Conservation (phyloP, 2,888 invertebrate genomes). For the Pyrrhia umbra region DNA sequence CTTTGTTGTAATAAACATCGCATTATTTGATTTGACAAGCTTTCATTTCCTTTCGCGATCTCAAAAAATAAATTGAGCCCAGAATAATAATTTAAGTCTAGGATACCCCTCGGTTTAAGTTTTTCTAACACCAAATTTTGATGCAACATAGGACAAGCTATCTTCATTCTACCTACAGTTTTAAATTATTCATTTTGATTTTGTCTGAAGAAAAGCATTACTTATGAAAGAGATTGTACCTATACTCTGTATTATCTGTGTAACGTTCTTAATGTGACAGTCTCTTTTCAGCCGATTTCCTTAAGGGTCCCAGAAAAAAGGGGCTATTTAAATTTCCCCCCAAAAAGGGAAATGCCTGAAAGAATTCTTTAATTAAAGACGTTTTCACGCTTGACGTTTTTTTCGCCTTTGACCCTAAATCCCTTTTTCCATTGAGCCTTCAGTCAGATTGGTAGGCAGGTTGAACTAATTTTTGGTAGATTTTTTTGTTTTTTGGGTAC, state of each 20-base stretch:
- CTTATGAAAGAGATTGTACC: constrained; percentile 15
- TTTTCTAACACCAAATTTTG: too few species aligned
- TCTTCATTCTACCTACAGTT: constrained; percentile 11
- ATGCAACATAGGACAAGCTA: too few species aligned
- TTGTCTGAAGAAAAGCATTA: constrained; percentile 19
- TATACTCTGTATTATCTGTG: constrained; percentile 21
- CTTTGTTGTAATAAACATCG: too few species aligned
- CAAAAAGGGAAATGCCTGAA: constrained; percentile 33
- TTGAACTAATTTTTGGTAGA: constrained; percentile 19
- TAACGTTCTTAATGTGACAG: constrained; percentile 17
- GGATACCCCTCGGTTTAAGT: too few species aligned
- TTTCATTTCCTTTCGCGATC: too few species aligned
- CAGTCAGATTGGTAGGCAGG: constrained; percentile 5
- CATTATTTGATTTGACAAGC: too few species aligned
- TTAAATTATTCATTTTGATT: constrained; percentile 7
- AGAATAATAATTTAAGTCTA: too few species aligned
- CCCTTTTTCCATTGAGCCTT: constrained; percentile 27
- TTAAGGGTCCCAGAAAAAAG: constrained; percentile 21
- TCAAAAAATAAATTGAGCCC: too few species aligned
- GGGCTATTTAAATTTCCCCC: constrained; percentile 41
- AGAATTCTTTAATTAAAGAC: constrained; percentile 58
- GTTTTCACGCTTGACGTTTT: constrained; percentile 50
- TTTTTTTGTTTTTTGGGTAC: background rate
- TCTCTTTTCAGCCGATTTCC: constrained; percentile 51
- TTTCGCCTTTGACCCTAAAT: constrained; percentile 45